A percentile compares a stretch with the other conserved stretches of the same genome.
phyloP scores from a whole-genome alignment of 2,888 invertebrate species.

The Chirona hameri region DNA sequence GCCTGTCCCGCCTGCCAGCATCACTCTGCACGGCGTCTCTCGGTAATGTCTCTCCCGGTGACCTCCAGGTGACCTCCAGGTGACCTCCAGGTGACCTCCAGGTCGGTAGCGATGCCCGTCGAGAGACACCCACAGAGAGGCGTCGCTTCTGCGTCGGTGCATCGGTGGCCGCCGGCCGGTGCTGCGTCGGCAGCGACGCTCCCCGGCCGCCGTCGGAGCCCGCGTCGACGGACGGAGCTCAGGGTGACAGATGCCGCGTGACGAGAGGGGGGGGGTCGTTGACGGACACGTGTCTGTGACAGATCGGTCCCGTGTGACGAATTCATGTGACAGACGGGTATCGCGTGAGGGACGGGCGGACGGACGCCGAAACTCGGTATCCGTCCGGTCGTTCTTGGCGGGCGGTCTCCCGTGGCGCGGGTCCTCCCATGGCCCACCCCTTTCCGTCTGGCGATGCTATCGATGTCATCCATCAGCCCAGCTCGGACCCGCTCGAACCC shows the following conservation, averaged over 20 bases:
- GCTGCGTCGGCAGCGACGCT: neutral
- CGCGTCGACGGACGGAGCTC: too few relatives aligned
- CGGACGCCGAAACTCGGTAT: neutral
- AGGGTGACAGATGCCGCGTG: too few relatives aligned
- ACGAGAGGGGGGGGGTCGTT: neutral
- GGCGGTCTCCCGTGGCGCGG: neutral
- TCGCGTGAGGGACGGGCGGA: too few relatives aligned
- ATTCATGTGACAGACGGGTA: neutral
- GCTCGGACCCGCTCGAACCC: neutral
- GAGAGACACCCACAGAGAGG: neutral
- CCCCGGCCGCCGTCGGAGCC: neutral
- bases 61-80: too few relatives aligned
- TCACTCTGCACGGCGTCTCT: too few relatives aligned
- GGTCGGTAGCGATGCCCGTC: too few relatives aligned
- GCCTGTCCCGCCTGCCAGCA: too few relatives aligned
- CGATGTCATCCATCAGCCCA: neutral
- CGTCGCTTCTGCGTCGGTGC: neutral
- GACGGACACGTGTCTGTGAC: slow-evolving; percentile 1
- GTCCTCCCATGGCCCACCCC: neutral
- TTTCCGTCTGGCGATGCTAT: neutral
- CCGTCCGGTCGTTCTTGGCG: neutral
- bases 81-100: too few relatives aligned
- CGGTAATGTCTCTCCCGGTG: too few relatives aligned
- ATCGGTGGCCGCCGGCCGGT: neutral
- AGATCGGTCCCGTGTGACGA: neutral